These are phyloP conservation scores for Dipodomys ordii DNA, from an alignment of 2,113 vertebrate species.

Conservation along the genomic window DNA sequence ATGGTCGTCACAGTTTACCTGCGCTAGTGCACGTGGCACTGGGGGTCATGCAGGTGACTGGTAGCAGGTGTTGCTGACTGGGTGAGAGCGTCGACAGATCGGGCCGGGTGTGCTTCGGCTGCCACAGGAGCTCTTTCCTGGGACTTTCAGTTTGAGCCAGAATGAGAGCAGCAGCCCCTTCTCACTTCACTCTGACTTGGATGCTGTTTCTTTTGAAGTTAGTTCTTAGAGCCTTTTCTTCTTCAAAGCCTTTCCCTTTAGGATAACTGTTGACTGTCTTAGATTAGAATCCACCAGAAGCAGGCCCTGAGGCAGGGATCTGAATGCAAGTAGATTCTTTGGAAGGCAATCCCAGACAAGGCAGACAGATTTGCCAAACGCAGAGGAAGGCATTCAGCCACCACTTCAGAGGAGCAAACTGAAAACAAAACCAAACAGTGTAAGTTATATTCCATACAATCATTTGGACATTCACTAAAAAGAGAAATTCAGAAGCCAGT, in stretches of 20 bases:
- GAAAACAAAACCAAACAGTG: no score
- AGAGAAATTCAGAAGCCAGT: neutral
- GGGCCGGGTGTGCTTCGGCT: neutral
- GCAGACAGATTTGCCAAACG: slow-evolving; percentile 35
- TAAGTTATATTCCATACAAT: neutral
- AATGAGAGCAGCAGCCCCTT: neutral
- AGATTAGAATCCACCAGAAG: slow-evolving; percentile 5
- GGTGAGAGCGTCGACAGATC: slow-evolving; percentile 50
- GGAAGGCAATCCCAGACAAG: neutral
- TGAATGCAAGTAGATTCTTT: neutral
- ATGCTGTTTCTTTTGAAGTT: slow-evolving; percentile 53
- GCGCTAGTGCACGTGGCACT: slow-evolving; percentile 64
- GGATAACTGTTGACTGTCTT: neutral
- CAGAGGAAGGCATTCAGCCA: neutral
- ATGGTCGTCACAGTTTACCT: slow-evolving; percentile 38
- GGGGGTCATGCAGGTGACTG: slow-evolving; percentile 64
- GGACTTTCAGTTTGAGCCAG: neutral
- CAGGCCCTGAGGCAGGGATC: slow-evolving; percentile 6
- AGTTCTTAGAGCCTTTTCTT: neutral
- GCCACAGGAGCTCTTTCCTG: slow-evolving; percentile 24
- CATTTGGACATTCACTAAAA: slow-evolving; percentile 17
- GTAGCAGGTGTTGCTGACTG: slow-evolving; percentile 66
- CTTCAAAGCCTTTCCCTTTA: neutral
- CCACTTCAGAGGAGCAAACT: neutral
- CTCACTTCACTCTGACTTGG: neutral